Evolutionary conservation across 2,113 vertebrate genomes (phyloP).

Genomic region (Pantherophis guttatus): DNA sequence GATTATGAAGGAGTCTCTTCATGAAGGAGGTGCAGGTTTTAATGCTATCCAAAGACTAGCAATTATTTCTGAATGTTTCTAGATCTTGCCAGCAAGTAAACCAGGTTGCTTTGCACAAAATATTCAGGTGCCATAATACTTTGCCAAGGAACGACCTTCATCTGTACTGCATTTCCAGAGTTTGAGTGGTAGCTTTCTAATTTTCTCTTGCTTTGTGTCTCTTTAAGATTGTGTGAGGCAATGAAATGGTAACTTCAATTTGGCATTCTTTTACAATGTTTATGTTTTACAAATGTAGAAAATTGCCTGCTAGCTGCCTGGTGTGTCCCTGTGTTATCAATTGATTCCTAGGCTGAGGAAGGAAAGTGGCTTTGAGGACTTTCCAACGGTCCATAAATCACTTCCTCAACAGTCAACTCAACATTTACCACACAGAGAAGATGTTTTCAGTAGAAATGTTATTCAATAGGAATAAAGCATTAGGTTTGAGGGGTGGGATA

Average conservation of each 20-base stretch:
- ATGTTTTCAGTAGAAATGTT: neutral
- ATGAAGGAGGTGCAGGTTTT: slow-evolving; percentile 63
- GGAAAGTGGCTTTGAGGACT: neutral
- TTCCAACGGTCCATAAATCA: neutral
- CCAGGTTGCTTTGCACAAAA: slow-evolving; percentile 61
- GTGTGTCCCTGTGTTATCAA: neutral
- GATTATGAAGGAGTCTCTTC: slow-evolving; percentile 57
- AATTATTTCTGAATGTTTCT: slow-evolving; percentile 41
- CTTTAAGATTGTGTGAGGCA: neutral
- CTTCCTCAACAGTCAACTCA: neutral
- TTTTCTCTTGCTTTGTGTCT: neutral
- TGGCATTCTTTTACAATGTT: neutral
- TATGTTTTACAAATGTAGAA: neutral
- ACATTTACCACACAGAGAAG: neutral
- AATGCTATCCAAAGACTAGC: slow-evolving; percentile 55
- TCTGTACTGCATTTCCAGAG: slow-evolving; percentile 10
- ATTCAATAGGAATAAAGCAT: neutral
- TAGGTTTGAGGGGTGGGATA: neutral
- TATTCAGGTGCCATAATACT: slow-evolving; percentile 37
- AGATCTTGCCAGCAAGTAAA: slow-evolving; percentile 52
- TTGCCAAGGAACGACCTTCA: slow-evolving; percentile 46
- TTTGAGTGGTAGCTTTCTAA: neutral
- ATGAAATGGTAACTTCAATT: neutral
- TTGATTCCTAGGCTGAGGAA: neutral
- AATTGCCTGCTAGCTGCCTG: neutral